phyloP scores from a whole-genome alignment of 2,113 vertebrate species.

The Pavo muticus region DNA sequence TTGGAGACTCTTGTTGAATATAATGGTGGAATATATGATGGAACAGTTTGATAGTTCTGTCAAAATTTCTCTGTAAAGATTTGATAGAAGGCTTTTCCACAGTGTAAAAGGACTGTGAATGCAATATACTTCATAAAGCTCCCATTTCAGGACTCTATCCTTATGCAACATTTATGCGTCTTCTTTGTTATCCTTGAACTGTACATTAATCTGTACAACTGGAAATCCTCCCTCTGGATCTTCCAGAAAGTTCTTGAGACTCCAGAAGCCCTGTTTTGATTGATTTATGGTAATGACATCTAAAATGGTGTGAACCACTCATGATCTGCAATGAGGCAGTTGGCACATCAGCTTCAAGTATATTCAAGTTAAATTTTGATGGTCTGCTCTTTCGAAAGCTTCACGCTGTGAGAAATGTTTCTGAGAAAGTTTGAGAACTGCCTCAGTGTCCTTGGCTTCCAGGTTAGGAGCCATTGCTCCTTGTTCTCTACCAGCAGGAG shows the following conservation, averaged over 20 bases:
- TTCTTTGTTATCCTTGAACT: not conserved
- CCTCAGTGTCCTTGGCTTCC: not conserved
- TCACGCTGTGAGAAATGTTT: not conserved
- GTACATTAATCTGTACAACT: not conserved
- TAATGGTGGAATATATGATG: not conserved
- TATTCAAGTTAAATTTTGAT: not conserved
- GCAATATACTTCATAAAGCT: not conserved
- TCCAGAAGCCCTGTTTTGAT: not conserved
- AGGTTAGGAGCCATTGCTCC: not conserved
- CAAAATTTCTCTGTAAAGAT: not conserved
- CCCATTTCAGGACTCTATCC: not conserved
- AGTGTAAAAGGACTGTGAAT: not conserved
- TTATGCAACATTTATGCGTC: not conserved
- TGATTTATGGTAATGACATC: not conserved
- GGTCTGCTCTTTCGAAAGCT: not conserved
- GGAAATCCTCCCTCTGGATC: not conserved
- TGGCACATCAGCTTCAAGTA: not conserved
- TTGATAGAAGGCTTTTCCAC: not conserved
- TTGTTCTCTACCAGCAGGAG: not conserved
- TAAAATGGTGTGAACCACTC: not conserved
- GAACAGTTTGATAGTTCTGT: not conserved
- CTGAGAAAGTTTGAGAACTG: not conserved
- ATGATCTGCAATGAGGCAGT: not conserved
- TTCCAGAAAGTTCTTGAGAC: not conserved
- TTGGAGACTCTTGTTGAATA: not conserved